A percentile compares a stretch with the other conserved stretches of the same genome.
These are phyloP conservation scores for Tetragnatha montana DNA, from an alignment of 2,888 invertebrate genomes.

Conservation along the genomic window DNA sequence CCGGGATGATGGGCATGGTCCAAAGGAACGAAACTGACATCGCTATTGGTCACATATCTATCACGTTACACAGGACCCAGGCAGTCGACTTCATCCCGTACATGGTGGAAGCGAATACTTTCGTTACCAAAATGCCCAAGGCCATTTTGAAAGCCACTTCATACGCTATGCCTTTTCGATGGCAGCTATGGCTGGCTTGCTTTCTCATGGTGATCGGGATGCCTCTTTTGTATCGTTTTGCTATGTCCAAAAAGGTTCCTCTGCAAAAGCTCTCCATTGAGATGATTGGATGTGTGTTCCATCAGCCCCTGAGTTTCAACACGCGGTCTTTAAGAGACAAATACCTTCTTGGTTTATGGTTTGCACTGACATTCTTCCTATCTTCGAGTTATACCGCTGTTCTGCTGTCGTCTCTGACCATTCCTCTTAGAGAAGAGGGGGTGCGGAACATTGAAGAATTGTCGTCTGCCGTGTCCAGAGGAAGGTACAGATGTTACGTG, in stretches of 20 bases:
- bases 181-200: conserved; percentile 3
- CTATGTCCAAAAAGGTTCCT: conserved; percentile 9
- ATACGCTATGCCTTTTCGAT: not conserved
- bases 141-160: not conserved
- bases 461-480: conserved; percentile 9
- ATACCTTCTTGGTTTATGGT: conserved; percentile 1
- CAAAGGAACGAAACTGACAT: conserved; percentile 48
- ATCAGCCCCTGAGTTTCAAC: conserved; percentile 5
- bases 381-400: conserved; percentile 18
- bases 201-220: not conserved
- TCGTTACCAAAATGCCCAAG: conserved; percentile 24
- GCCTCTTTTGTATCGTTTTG: not conserved
- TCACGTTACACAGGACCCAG: not conserved
- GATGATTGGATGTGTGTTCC: conserved; percentile 6
- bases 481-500: not conserved
- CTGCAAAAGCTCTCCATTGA: not conserved
- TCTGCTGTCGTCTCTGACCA: conserved; percentile 29
- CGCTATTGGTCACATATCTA: conserved; percentile 7
- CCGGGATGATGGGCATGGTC: conserved; percentile 30
- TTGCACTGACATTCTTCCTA: not conserved
- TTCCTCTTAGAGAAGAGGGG: not conserved
- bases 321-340: not conserved
- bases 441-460: conserved; percentile 3
- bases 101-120: conserved; percentile 2
- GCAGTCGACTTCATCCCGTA: conserved; percentile 34